These are phyloP conservation scores for Eremobia ochroleuca DNA, from an alignment of 2,888 invertebrate genomes.

Conservation along the genomic window DNA sequence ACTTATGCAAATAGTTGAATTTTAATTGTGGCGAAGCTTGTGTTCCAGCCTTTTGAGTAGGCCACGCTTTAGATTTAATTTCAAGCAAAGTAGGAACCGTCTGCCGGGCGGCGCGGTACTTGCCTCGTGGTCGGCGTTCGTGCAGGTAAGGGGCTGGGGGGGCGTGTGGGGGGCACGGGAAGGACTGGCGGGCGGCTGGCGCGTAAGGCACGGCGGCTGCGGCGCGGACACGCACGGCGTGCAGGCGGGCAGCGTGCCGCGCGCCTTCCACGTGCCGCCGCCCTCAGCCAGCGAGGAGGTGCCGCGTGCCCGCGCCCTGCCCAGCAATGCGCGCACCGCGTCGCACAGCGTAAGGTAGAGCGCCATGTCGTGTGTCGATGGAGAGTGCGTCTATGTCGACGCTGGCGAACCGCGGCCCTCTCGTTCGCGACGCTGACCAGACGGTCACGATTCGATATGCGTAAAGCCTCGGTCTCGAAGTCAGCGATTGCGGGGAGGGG, in stretches of 20 bases:
- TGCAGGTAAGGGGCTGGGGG: constrained; percentile 57
- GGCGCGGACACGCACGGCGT: background rate
- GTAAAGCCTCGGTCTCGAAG: no score
- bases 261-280: background rate
- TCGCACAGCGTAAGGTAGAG: constrained; percentile 1
- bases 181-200: constrained; percentile 52
- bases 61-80: background rate
- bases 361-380: constrained; percentile 48
- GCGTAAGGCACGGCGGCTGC: constrained; percentile 15
- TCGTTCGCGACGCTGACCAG: constrained; percentile 11
- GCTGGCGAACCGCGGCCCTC: constrained; percentile 14
- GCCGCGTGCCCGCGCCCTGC: background rate
- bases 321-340: no score
- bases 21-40: background rate
- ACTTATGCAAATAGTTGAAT: background rate
- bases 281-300: background rate
- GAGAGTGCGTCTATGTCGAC: background rate
- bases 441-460: constrained; percentile 9
- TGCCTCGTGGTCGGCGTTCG: constrained; percentile 14
- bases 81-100: background rate
- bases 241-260: background rate
- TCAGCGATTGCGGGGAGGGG: no score
- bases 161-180: constrained; percentile 43
- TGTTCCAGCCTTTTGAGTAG: background rate
- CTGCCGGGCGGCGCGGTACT: background rate